Evolutionary conservation across 2,113 vertebrate species (phyloP).

Genomic region (Nycticryphes semicollaris): DNA sequence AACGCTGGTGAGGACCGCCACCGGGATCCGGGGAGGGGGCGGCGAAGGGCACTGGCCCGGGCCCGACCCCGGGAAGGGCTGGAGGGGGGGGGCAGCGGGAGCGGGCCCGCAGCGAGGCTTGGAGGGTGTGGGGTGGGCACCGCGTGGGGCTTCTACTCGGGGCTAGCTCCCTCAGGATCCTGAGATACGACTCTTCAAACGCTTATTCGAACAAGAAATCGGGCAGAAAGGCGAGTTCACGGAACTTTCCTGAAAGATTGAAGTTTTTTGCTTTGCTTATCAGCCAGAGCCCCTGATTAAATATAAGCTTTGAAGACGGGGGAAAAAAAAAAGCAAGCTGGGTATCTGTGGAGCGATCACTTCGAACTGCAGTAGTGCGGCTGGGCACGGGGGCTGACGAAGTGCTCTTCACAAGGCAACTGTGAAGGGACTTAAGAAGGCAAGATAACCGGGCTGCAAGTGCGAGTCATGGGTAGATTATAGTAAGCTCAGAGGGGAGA

Average conservation of each 20-base stretch:
- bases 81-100: background rate
- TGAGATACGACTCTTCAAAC: fast-evolving
- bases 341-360: fast-evolving
- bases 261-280: background rate
- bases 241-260: fast-evolving
- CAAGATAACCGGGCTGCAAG: background rate
- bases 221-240: fast-evolving
- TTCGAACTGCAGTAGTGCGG: fast-evolving
- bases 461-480: fast-evolving
- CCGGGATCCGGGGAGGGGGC: too few species aligned
- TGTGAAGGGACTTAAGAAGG: background rate
- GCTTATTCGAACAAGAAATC: fast-evolving
- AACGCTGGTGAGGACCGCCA: conserved; percentile 76
- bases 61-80: background rate
- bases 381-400: background rate
- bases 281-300: fast-evolving
- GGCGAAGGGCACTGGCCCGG: background rate
- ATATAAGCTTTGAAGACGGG: fast-evolving
- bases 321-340: fast-evolving
- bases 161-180: fast-evolving
- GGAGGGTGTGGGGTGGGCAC: background rate
- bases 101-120: background rate
- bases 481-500: background rate
- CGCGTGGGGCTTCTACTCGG: background rate
- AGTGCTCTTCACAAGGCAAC: fast-evolving